A percentile compares a stretch with the other conserved stretches of the same genome.
Evolutionary conservation across 2,113 vertebrate species (phyloP).

Genomic region (Melierax canorus): DNA sequence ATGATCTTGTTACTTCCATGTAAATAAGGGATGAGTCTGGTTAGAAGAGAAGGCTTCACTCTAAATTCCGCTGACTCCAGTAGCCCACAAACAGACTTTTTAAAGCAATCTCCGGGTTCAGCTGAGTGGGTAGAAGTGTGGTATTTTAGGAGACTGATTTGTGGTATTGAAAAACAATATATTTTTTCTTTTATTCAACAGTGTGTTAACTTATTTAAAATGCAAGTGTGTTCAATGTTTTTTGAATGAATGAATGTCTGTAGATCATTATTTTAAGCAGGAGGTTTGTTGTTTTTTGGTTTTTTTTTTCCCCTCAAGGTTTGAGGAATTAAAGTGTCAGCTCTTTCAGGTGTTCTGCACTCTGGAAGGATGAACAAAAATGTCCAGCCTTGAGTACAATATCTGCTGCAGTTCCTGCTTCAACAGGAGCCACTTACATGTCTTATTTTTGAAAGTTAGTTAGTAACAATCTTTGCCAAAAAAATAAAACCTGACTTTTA

Average conservation of each 20-base stretch:
- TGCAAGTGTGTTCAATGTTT: neutral
- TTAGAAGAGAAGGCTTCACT: neutral
- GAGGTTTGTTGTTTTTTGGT: neutral
- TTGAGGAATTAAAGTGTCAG: neutral
- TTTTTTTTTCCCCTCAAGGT: neutral
- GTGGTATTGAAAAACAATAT: neutral
- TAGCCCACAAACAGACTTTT: neutral
- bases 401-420: neutral
- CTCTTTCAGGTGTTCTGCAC: neutral
- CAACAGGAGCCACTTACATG: neutral
- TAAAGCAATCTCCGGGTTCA: neutral
- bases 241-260: neutral
- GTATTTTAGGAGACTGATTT: neutral
- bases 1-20: neutral
- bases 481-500: neutral
- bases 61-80: neutral
- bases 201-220: neutral
- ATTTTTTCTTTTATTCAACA: neutral
- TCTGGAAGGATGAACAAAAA: neutral
- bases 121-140: neutral
- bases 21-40: neutral
- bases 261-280: neutral
- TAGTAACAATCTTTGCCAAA: neutral
- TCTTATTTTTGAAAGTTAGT: neutral
- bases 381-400: neutral